Evolutionary conservation across 1,140 invertebrate genomes (phyloP).

Genomic region (Pseudomyrmex sp.): DNA sequence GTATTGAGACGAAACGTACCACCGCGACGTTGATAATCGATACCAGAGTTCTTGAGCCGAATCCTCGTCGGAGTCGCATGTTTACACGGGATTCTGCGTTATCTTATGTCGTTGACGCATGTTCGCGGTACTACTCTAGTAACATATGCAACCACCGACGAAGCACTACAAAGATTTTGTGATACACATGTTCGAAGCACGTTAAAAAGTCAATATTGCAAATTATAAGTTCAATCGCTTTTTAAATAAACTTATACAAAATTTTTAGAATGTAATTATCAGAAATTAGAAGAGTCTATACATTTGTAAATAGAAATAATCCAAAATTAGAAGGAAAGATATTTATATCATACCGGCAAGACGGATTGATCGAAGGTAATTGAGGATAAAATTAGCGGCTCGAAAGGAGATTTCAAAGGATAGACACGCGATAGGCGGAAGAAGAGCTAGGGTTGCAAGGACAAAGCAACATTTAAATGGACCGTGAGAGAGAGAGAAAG

Average conservation of each 20-base stretch:
- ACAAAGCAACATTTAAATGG: slow-evolving; percentile 67
- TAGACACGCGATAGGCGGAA: slow-evolving; percentile 3
- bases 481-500: slow-evolving; percentile 62
- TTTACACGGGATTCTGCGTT: slow-evolving; percentile 55
- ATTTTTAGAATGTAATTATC: background rate
- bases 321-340: background rate
- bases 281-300: background rate
- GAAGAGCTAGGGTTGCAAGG: slow-evolving; percentile 16
- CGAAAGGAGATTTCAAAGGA: background rate
- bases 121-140: slow-evolving; percentile 8
- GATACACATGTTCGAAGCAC: background rate
- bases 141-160: no score
- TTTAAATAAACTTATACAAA: background rate
- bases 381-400: slow-evolving; percentile 2
- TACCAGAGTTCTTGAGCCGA: slow-evolving; percentile 52
- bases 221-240: no score
- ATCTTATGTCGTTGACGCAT: slow-evolving; percentile 61
- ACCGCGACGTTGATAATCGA: slow-evolving; percentile 65
- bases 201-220: no score
- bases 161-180: background rate
- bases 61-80: slow-evolving; percentile 52
- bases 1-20: slow-evolving; percentile 77
- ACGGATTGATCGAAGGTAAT: background rate
- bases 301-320: slow-evolving; percentile 6
- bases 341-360: background rate